Evolutionary conservation across 1,140 invertebrate genomes (phyloP).

Genomic region (Macrotrachela quadricornifera): DNA sequence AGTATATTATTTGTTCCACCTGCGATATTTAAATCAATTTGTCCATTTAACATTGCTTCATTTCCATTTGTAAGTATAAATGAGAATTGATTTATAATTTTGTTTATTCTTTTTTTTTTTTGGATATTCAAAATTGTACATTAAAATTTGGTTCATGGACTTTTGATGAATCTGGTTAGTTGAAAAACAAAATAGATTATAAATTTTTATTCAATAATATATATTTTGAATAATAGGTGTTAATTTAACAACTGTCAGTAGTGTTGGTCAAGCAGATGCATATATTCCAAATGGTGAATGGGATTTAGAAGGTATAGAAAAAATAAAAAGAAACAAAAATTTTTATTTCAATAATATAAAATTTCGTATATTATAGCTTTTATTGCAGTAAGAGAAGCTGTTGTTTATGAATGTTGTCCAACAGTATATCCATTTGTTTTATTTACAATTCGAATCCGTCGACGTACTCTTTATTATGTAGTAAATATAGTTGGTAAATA

Average conservation of each 20-base stretch:
- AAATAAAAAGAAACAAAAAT: too few relatives aligned
- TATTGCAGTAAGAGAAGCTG: background rate
- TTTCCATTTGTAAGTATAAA: slow-evolving; percentile 46
- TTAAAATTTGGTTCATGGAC: slow-evolving; percentile 70
- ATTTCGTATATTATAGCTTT: too few relatives aligned
- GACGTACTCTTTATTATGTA: slow-evolving; percentile 95
- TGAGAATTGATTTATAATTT: too few relatives aligned
- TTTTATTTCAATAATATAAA: too few relatives aligned
- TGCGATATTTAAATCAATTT: slow-evolving; percentile 95
- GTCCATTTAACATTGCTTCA: slow-evolving; percentile 98
- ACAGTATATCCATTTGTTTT: slow-evolving; percentile 37
- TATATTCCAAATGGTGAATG: slow-evolving; percentile 27
- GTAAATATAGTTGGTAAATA: slow-evolving; percentile 53
- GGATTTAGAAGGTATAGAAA: slow-evolving; percentile 14
- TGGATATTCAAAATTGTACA: slow-evolving; percentile 89
- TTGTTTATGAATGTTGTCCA: slow-evolving; percentile 34
- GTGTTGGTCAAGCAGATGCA: slow-evolving; percentile 15
- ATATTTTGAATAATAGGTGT: slow-evolving; percentile 14
- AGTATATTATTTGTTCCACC: slow-evolving; percentile 87
- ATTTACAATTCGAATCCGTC: slow-evolving; percentile 84
- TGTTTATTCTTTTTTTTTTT: background rate
- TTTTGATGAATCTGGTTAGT: slow-evolving; percentile 44
- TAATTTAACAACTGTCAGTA: slow-evolving; percentile 3
- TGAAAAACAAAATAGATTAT: too few relatives aligned
- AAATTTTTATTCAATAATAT: slow-evolving; percentile 3